Evolutionary conservation across 2,113 vertebrate genomes (phyloP).

Genomic region (Cheirogaleus medius): DNA sequence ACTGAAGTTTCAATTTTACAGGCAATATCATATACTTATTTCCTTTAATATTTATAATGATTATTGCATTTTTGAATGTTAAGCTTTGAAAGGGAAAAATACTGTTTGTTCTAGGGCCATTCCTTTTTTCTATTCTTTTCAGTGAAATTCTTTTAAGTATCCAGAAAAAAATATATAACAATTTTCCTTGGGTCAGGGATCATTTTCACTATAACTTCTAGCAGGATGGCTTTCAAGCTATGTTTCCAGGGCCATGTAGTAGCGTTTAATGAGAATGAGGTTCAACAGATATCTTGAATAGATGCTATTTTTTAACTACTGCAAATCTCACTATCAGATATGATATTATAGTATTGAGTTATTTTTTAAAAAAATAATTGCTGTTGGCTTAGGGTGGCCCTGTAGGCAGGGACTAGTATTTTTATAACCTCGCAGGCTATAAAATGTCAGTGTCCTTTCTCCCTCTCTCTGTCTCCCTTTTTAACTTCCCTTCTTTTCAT

Average conservation of each 20-base stretch:
- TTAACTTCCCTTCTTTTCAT: not conserved
- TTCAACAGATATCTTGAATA: not conserved
- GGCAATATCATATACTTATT: not conserved
- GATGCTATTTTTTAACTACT: not conserved
- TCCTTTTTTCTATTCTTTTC: not conserved
- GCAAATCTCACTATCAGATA: not conserved
- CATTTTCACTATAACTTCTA: not conserved
- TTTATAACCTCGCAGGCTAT: not conserved
- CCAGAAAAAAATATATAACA: not conserved
- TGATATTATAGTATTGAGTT: not conserved
- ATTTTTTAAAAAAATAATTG: not conserved
- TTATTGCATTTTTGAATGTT: not conserved
- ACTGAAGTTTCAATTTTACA: constrained; percentile 31
- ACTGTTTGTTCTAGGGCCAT: not conserved
- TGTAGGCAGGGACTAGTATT: not conserved
- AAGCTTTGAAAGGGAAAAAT: not conserved
- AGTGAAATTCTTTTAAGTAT: not conserved
- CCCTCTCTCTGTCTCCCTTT: not conserved
- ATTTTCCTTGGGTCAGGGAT: not conserved
- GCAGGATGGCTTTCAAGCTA: not conserved
- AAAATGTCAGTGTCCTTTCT: not conserved
- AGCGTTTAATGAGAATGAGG: not conserved
- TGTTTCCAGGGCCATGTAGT: not conserved
- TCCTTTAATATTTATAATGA: not conserved
- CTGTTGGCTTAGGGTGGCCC: not conserved